Evolutionary conservation across 2,888 invertebrate genomes (phyloP).

Genomic region (Meloe dianella): DNA sequence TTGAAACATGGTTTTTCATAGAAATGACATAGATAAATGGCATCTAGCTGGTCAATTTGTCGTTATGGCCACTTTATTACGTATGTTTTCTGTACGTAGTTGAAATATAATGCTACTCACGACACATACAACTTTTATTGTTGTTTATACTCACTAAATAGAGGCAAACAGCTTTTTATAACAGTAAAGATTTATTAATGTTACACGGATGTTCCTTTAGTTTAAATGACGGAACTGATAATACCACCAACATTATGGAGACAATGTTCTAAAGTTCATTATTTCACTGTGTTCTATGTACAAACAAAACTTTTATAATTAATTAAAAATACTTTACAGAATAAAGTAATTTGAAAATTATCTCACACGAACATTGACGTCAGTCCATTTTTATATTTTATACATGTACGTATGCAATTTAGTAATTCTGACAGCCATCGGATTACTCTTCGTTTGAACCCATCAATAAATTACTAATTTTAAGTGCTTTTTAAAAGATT

Average conservation of each 20-base stretch:
- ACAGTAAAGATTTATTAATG: not conserved
- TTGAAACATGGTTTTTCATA: not conserved
- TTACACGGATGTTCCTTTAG: not conserved
- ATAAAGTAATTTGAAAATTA: too few relatives aligned
- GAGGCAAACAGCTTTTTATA: constrained; percentile 6
- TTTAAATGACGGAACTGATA: not conserved
- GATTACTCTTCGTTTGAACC: not conserved
- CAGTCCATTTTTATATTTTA: too few relatives aligned
- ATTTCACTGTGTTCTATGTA: not conserved
- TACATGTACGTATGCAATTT: too few relatives aligned
- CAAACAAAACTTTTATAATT: not conserved
- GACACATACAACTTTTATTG: not conserved
- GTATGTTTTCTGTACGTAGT: not conserved
- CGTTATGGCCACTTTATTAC: not conserved
- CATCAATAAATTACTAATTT: not conserved
- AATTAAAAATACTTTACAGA: not conserved
- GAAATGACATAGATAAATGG: not conserved
- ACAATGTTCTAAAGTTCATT: not conserved
- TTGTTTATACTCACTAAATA: not conserved
- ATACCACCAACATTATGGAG: not conserved
- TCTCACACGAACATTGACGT: too few relatives aligned
- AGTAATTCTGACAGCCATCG: too few relatives aligned
- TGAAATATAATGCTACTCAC: not conserved
- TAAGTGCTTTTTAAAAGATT: not conserved
- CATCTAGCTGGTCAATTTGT: not conserved